Percentiles rank a stretch among this genome's conserved stretches.
Evolutionary conservation across 2,888 invertebrate species (phyloP).

Genomic region (Plagodis dolabraria): DNA sequence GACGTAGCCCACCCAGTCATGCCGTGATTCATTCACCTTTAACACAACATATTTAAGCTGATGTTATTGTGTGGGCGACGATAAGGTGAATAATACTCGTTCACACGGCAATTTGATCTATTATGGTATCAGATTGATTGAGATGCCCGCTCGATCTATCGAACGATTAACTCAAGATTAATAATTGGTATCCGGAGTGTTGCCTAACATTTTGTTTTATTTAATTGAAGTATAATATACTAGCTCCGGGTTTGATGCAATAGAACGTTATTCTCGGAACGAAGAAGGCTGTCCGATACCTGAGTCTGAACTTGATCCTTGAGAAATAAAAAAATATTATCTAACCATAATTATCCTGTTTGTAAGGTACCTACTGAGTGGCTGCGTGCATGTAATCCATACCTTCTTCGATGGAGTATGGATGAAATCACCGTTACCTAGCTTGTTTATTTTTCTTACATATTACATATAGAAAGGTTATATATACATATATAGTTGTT

Average conservation of each 20-base stretch:
- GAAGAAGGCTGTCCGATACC: conserved; percentile 7
- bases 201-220: conserved; percentile 24
- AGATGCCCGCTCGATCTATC: conserved; percentile 51
- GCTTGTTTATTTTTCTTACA: no score
- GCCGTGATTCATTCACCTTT: conserved; percentile 55
- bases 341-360: no score
- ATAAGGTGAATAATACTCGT: conserved; percentile 63
- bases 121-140: conserved; percentile 62
- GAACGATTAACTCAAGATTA: conserved; percentile 44
- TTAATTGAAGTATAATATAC: neutral
- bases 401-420: no score
- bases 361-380: no score
- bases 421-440: no score
- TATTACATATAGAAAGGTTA: no score
- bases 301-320: conserved; percentile 2
- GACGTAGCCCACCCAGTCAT: conserved; percentile 43
- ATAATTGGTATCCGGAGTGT: conserved; percentile 45
- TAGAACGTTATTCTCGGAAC: conserved; percentile 19
- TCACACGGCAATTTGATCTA: conserved; percentile 66
- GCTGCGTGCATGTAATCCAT: no score
- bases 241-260: conserved; percentile 7
- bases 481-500: no score
- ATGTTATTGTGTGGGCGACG: conserved; percentile 53
- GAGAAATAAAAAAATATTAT: no score
- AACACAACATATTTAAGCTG: conserved; percentile 48